A percentile compares a stretch with the other conserved stretches of the same genome.
These are phyloP conservation scores for Ligdia adustata DNA, from an alignment of 2,888 invertebrate species.

Conservation along the genomic window DNA sequence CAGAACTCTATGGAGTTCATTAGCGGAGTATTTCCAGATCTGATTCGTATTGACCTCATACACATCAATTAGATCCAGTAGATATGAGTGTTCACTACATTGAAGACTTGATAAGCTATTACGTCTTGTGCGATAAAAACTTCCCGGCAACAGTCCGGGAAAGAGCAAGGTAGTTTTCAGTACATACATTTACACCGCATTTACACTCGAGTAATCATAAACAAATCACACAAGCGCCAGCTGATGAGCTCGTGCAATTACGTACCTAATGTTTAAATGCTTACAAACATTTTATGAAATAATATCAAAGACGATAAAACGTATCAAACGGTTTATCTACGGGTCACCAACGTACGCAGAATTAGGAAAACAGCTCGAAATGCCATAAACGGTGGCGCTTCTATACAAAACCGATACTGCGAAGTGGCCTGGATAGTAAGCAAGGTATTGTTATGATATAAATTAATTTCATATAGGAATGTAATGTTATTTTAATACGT, in stretches of 20 bases:
- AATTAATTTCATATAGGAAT: too few species aligned
- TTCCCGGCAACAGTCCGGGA: neutral
- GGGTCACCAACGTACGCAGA: constrained; percentile 63
- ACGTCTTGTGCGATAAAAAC: neutral
- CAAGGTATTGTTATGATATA: too few species aligned
- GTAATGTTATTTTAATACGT: too few species aligned
- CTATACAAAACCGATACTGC: constrained; percentile 18
- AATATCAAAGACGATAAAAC: constrained; percentile 47
- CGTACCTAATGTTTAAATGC: constrained; percentile 36
- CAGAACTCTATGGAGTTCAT: neutral
- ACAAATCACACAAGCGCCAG: constrained; percentile 41
- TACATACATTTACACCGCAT: too few species aligned
- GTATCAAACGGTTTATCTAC: constrained; percentile 68
- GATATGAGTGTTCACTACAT: neutral
- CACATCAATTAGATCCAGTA: neutral
- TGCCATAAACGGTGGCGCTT: constrained; percentile 66
- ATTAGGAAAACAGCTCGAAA: constrained; percentile 66
- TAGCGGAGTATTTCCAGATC: neutral
- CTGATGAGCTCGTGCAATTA: constrained; percentile 53
- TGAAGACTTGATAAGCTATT: neutral
- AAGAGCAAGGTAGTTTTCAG: neutral
- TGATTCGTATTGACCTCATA: neutral
- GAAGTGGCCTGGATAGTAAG: too few species aligned
- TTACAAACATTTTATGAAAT: constrained; percentile 58
- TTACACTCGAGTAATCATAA: neutral